Percentiles rank a stretch among this genome's conserved stretches.
These are phyloP conservation scores for Sturnira hondurensis DNA, from an alignment of 2,113 vertebrate species.

Conservation along the genomic window DNA sequence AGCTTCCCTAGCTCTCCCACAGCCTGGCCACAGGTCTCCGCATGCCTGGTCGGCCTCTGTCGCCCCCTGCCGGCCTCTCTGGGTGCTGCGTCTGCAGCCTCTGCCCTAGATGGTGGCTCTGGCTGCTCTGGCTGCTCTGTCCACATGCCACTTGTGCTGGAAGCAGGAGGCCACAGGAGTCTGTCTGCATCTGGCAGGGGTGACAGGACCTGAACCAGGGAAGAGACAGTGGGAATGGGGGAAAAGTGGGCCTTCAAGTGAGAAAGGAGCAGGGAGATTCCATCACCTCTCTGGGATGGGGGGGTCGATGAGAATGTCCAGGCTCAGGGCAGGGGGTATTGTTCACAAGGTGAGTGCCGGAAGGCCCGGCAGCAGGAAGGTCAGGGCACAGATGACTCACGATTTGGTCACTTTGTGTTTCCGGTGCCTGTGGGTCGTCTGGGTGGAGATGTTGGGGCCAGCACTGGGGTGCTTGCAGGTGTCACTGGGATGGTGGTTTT, in stretches of 20 bases:
- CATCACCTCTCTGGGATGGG: fast-evolving
- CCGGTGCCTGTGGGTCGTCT: not conserved
- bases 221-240: fast-evolving
- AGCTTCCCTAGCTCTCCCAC: fast-evolving
- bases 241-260: fast-evolving
- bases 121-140: not conserved
- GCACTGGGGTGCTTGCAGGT: not conserved
- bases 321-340: not conserved
- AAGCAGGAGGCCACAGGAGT: not conserved
- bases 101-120: fast-evolving
- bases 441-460: not conserved
- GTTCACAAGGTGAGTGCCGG: fast-evolving
- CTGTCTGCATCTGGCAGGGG: fast-evolving
- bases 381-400: fast-evolving
- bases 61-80: not conserved
- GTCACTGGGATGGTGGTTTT: not conserved
- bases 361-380: fast-evolving
- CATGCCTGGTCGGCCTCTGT: fast-evolving
- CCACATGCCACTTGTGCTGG: fast-evolving
- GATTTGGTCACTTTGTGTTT: not conserved
- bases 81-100: fast-evolving
- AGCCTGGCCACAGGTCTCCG: not conserved
- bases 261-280: not conserved
- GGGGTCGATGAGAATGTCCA: fast-evolving
- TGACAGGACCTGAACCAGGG: fast-evolving